Base-by-base conservation (phyloP, 2,113 vertebrate genomes). In the Megaceryle maxima region DNA sequence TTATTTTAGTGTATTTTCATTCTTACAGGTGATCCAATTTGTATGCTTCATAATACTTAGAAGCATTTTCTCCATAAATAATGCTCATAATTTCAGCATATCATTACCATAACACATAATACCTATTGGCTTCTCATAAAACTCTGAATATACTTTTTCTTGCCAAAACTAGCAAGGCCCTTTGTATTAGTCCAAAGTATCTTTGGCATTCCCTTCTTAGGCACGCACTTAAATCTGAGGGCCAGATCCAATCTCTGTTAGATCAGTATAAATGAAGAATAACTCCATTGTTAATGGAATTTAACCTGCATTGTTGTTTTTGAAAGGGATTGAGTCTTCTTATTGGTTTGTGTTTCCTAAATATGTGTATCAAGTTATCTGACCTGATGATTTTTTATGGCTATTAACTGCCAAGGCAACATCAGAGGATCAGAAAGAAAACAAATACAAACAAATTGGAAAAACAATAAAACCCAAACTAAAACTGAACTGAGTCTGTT, bases 181-280 rank as follows among this genome's bases (percentile, higher is more conserved):
- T 95, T 95, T 91, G 21, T 95, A 80, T 83, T 90, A 85, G 91
- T 96, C 87, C 63, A 83, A 70, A 97, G 75, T 91, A 78, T 90
- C 92, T 82, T 87, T 97, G 92, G 89, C 92, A 72, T 95, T 92
- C 79, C 68, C 39, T 94, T 92, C 87, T 87, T 85, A 88, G 6
- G 17, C 55, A 92, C 60, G 68, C 79, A 90, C 41, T 87, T 81
- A 88, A 84, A 82, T 83, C 81, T 48, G 33, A 91, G 89, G 84
- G 82, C 78, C 67, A 90, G 82, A 59, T 86, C 83, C 94, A 53
- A 91, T 91, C 69, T 94, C 78, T 92, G 10, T 91, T 93, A 93
- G 84, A 81, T 91, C 59, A n/a, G 62, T 88, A 39, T 80, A 96
- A 94, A 93, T 88, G 48, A 73, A 92, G 53, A 96, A 73, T 87